Conservation (phyloP, 2,888 invertebrate genomes). For the Crocallis elinguaria region DNA sequence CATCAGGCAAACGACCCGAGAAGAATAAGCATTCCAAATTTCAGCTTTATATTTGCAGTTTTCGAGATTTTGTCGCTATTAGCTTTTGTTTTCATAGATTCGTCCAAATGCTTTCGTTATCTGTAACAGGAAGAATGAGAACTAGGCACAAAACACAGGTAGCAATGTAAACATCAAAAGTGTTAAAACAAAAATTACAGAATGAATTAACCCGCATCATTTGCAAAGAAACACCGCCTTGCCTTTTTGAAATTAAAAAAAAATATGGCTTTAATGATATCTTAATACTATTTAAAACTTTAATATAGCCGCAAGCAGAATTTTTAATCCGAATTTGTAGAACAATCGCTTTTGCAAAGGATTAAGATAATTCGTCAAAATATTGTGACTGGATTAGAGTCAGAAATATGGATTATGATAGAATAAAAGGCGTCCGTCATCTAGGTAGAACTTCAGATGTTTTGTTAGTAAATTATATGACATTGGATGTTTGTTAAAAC, state of each 20-base stretch:
- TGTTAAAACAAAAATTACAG: background rate
- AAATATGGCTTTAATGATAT: background rate
- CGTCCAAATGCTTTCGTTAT: too few relatives aligned
- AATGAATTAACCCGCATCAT: conserved; percentile 12
- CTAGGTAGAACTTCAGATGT: background rate
- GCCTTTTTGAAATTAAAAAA: background rate
- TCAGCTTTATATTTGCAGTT: too few relatives aligned
- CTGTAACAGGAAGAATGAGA: too few relatives aligned
- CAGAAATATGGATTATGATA: background rate
- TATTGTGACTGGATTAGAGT: conserved; percentile 10
- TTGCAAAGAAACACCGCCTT: background rate
- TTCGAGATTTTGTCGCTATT: too few relatives aligned
- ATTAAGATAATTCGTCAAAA: conserved; percentile 16
- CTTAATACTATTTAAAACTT: background rate
- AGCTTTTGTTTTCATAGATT: too few relatives aligned
- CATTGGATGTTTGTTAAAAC: background rate
- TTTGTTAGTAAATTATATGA: background rate
- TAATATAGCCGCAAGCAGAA: background rate
- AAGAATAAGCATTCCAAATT: too few relatives aligned
- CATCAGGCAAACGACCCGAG: too few relatives aligned
- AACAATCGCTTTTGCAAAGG: conserved; percentile 1
- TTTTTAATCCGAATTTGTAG: conserved; percentile 11
- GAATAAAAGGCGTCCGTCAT: background rate
- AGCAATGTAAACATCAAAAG: background rate
- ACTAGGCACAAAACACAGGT: background rate